Percentiles rank a stretch among this genome's conserved stretches.
These are phyloP conservation scores for Anhinga anhinga DNA, from an alignment of 2,113 vertebrate species.

Conservation along the genomic window DNA sequence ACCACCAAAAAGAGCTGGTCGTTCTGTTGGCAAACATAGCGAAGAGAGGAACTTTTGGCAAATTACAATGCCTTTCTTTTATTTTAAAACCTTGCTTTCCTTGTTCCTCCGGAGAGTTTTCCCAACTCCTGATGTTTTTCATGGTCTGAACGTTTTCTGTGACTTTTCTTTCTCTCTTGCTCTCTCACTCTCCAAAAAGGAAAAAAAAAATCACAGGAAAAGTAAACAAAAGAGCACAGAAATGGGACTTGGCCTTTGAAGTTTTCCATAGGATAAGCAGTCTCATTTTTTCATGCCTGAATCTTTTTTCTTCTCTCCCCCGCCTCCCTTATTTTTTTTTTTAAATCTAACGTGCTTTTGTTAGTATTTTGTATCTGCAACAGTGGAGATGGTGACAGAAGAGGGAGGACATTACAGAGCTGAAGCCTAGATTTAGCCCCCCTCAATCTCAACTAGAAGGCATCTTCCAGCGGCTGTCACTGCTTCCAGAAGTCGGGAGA, in stretches of 20 bases:
- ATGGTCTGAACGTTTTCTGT: constrained; percentile 41
- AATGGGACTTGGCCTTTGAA: constrained; percentile 52
- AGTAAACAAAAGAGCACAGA: constrained; percentile 53
- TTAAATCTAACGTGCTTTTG: neutral
- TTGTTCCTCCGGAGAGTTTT: neutral
- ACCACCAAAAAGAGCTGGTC: constrained; percentile 4
- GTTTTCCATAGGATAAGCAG: constrained; percentile 62
- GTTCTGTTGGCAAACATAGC: constrained; percentile 15
- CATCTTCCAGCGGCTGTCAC: constrained; percentile 56
- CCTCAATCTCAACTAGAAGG: constrained; percentile 30
- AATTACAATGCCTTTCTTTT: constrained; percentile 34
- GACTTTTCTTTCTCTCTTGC: constrained; percentile 29
- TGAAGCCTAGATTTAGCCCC: constrained; percentile 21
- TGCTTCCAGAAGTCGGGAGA: constrained; percentile 62
- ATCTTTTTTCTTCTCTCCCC: neutral
- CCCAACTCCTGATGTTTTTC: constrained; percentile 10
- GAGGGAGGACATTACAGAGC: neutral
- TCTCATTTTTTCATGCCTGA: neutral
- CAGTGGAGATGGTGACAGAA: neutral
- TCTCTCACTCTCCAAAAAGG: neutral
- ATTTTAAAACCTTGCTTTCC: constrained; percentile 23
- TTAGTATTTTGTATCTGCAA: constrained; percentile 14
- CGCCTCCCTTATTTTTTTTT: neutral
- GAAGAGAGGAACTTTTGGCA: constrained; percentile 55
- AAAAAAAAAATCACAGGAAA: neutral